Conservation (phyloP, 2,113 vertebrate genomes). For the Marmota flaviventris region DNA sequence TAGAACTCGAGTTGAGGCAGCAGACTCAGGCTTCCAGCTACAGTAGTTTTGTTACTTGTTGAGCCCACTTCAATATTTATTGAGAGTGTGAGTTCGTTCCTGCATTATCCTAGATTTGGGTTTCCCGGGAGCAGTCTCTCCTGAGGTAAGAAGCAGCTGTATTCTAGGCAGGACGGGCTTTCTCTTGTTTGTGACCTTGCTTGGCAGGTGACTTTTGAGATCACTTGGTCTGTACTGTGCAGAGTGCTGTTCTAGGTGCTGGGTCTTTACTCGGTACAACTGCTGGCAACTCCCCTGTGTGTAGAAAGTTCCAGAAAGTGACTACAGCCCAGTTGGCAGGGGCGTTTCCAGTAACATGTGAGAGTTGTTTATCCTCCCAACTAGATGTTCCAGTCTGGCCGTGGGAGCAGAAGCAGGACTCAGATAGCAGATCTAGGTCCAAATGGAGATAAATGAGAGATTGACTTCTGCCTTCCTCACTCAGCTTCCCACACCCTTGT, state of each 20-base stretch:
- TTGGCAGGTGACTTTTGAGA: background rate
- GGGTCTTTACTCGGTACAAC: too few species aligned
- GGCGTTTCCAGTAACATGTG: background rate
- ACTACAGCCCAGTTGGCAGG: background rate
- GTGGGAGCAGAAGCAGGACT: background rate
- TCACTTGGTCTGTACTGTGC: background rate
- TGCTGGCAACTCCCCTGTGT: background rate
- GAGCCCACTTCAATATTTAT: background rate
- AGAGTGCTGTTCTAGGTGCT: background rate
- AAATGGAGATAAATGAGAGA: background rate
- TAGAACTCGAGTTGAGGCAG: background rate
- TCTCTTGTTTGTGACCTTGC: background rate
- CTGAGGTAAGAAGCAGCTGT: background rate
- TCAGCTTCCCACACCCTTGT: background rate
- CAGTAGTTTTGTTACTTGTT: background rate
- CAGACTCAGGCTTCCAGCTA: background rate
- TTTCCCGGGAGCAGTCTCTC: background rate
- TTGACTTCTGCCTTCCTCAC: background rate
- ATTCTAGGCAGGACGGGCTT: background rate
- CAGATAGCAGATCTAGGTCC: background rate
- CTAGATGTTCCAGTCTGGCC: background rate
- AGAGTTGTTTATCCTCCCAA: background rate
- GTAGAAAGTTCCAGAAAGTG: background rate
- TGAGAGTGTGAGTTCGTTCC: background rate
- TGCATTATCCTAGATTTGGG: accelerated